phyloP scores from a whole-genome alignment of 2,113 vertebrate species.

The Heterotis niloticus region DNA sequence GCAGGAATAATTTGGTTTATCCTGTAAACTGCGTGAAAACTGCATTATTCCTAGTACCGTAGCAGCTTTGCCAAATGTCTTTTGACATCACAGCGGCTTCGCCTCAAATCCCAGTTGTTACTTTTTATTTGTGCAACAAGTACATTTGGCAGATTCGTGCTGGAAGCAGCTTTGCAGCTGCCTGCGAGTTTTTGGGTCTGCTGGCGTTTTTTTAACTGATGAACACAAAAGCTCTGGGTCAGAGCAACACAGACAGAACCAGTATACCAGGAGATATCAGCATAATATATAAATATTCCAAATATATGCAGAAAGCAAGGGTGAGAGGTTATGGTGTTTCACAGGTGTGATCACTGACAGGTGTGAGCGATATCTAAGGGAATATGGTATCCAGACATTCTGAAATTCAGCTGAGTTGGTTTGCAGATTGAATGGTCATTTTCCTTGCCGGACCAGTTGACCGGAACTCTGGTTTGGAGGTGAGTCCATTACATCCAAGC shows the following conservation, averaged over 20 bases:
- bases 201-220: background rate
- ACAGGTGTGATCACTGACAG: too few species aligned
- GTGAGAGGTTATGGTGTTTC: too few species aligned
- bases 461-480: too few species aligned
- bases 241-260: background rate
- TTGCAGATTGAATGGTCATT: too few species aligned
- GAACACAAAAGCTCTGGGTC: too few species aligned
- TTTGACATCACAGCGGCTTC: background rate
- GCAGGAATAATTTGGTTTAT: background rate
- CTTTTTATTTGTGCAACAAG: conserved; percentile 1
- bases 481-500: too few species aligned
- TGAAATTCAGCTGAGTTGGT: too few species aligned
- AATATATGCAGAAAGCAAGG: too few species aligned
- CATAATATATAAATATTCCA: too few species aligned
- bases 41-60: background rate
- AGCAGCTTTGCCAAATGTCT: background rate
- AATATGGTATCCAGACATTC: too few species aligned
- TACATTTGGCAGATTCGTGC: background rate
- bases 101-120: background rate
- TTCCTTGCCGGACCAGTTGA: too few species aligned
- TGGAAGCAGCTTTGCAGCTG: background rate
- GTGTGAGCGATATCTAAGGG: too few species aligned
- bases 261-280: background rate
- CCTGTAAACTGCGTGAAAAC: background rate
- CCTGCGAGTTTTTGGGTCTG: background rate